These are phyloP conservation scores for Struthidea cinerea DNA, from an alignment of 2,113 vertebrate genomes.

Conservation along the genomic window DNA sequence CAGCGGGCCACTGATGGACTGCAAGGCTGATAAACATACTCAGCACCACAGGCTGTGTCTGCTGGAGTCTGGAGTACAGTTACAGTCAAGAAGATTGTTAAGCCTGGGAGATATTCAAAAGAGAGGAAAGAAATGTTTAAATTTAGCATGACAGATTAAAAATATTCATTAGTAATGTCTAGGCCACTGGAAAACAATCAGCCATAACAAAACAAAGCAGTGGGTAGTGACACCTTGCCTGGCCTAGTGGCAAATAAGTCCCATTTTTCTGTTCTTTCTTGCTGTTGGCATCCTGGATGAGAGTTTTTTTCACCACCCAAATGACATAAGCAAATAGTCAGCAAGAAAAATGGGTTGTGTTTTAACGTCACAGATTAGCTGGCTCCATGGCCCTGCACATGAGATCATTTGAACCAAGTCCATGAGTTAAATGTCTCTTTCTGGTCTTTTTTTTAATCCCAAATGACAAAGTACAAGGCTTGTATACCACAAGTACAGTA, in stretches of 20 bases:
- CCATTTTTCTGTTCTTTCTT: background rate
- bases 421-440: background rate
- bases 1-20: background rate
- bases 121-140: background rate
- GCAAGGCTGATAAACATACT: background rate
- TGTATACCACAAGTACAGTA: background rate
- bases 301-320: background rate
- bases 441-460: background rate
- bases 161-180: background rate
- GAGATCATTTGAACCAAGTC: slow-evolving; percentile 45
- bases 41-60: background rate
- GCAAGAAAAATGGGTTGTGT: slow-evolving; percentile 9
- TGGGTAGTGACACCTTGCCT: background rate
- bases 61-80: background rate
- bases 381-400: background rate
- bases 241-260: background rate
- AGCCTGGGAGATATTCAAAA: background rate
- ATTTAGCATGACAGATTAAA: background rate
- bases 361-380: slow-evolving; percentile 23
- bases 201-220: background rate
- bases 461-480: background rate
- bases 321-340: slow-evolving; percentile 11
- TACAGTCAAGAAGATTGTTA: background rate
- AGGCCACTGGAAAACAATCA: background rate
- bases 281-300: background rate